phyloP scores from a whole-genome alignment of 2,888 invertebrate genomes.

The Tiliacea aurago region DNA sequence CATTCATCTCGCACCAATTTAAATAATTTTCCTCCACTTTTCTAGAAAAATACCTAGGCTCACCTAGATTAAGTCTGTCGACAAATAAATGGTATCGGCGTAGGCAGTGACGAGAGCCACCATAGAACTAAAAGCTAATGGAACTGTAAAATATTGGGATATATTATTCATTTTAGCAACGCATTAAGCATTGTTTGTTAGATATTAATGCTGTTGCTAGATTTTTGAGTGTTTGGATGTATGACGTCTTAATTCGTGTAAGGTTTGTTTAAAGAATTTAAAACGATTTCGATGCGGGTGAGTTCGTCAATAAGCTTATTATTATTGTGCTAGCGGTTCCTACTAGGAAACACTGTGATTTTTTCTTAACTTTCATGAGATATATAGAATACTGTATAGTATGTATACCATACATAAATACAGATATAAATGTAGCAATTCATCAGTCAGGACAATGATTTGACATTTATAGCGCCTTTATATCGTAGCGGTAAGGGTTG shows the following conservation, averaged over 20 bases:
- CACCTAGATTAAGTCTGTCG: constrained; percentile 51
- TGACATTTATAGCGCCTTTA: not conserved
- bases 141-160: constrained; percentile 71
- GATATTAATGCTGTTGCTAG: constrained; percentile 45
- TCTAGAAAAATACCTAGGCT: constrained; percentile 41
- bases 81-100: constrained; percentile 65
- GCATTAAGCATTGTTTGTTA: constrained; percentile 59
- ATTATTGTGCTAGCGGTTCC: too few species aligned
- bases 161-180: constrained; percentile 68
- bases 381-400: too few species aligned
- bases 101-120: constrained; percentile 71
- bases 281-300: not conserved
- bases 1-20: constrained; percentile 26
- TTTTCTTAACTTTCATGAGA: too few species aligned
- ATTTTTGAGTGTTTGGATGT: constrained; percentile 8
- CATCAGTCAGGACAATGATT: too few species aligned
- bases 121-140: constrained; percentile 74
- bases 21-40: constrained; percentile 10
- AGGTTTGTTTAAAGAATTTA: not conserved
- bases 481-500: not conserved
- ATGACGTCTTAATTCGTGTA: constrained; percentile 25
- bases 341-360: not conserved
- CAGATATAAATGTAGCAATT: too few species aligned
- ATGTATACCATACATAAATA: too few species aligned
- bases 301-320: not conserved